phyloP scores from a whole-genome alignment of 2,888 invertebrate species.

The Schizotus pectinicornis region DNA sequence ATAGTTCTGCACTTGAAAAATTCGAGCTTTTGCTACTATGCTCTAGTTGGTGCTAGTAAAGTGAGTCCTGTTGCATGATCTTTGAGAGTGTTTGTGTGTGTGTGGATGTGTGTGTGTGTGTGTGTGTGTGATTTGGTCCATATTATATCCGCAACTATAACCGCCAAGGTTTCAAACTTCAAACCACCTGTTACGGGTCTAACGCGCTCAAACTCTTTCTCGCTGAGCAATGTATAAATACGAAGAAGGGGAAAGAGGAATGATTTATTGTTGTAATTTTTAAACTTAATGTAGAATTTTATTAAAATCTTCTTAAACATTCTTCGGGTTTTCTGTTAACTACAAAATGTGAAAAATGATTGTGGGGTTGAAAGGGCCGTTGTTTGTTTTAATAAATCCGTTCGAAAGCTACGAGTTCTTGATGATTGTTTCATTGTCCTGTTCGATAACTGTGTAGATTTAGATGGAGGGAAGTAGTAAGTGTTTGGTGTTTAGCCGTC shows the following conservation, averaged over 20 bases:
- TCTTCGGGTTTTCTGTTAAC: background rate
- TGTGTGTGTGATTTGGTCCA: conserved; percentile 6
- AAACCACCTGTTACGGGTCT: conserved; percentile 28
- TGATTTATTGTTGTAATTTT: too few relatives aligned
- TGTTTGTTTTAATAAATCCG: background rate
- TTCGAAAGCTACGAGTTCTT: background rate
- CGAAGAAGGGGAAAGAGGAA: too few relatives aligned
- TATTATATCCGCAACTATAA: background rate
- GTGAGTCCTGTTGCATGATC: conserved; percentile 25
- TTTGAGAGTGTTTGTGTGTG: conserved; percentile 14
- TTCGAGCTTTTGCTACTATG: conserved; percentile 42
- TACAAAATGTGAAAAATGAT: too few relatives aligned
- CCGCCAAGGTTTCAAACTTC: conserved; percentile 30
- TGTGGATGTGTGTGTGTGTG: conserved; percentile 9
- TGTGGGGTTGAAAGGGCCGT: too few relatives aligned
- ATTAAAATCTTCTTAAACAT: background rate
- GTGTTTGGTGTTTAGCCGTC: conserved; percentile 52
- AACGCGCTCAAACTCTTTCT: background rate
- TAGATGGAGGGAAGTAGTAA: conserved; percentile 33
- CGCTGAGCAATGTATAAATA: too few relatives aligned
- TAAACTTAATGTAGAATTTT: background rate
- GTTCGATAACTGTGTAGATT: conserved; percentile 17
- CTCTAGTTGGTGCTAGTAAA: conserved; percentile 44
- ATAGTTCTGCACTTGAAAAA: conserved; percentile 29
- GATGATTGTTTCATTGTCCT: background rate